These are phyloP conservation scores for Mycetomoellerius zeteki DNA, from an alignment of 1,140 invertebrate species.

Conservation along the genomic window DNA sequence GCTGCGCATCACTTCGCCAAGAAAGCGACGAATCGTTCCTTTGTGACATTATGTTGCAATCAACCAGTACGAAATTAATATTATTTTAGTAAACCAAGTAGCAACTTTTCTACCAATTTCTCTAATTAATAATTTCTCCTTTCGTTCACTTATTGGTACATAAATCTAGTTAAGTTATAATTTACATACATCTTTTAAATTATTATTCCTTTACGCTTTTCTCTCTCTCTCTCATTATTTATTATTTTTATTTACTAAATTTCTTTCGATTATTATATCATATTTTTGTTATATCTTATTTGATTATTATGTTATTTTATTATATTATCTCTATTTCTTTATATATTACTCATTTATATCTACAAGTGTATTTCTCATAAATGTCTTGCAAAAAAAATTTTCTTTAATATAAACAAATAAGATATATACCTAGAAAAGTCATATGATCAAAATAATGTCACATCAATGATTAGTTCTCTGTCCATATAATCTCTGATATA, in stretches of 20 bases:
- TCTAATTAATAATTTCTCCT: slow-evolving; percentile 8
- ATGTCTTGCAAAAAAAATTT: background rate
- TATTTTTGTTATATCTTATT: background rate
- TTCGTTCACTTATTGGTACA: background rate
- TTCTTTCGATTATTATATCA: background rate
- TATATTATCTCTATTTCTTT: background rate
- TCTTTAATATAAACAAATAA: background rate
- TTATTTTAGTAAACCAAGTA: slow-evolving; percentile 55
- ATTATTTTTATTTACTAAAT: background rate
- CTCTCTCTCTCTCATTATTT: background rate
- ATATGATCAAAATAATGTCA: background rate
- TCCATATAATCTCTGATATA: background rate
- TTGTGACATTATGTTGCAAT: slow-evolving; percentile 55
- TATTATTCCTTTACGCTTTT: background rate
- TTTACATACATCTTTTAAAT: background rate
- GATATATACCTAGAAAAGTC: background rate
- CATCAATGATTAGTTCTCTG: background rate
- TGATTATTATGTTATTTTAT: background rate
- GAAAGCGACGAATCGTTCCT: slow-evolving; percentile 49
- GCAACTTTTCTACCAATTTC: background rate
- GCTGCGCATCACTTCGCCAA: slow-evolving; percentile 51
- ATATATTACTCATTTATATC: background rate
- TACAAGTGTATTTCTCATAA: background rate
- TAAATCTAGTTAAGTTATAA: background rate
- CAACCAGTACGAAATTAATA: slow-evolving; percentile 51